Conservation (phyloP, 2,797 vertebrate genomes). For the Pteronotus mesoamericanus region DNA sequence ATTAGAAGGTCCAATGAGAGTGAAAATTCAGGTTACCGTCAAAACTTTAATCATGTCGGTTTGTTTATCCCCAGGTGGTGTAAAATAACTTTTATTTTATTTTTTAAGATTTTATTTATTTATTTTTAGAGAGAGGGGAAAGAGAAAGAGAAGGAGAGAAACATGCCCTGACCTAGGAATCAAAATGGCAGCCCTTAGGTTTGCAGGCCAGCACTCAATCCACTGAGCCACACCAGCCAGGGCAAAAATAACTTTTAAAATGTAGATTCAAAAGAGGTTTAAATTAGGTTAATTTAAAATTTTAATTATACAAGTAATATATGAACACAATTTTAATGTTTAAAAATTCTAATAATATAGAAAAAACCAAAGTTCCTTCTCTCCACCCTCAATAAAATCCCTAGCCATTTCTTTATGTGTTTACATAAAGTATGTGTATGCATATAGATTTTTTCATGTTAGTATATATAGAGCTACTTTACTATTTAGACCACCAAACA, state of each 20-base stretch:
- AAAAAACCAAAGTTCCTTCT: not conserved
- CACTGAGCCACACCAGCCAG: too few relatives aligned
- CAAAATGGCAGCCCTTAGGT: too few relatives aligned
- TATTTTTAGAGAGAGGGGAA: too few relatives aligned
- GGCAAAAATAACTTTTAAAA: slow-evolving; percentile 7
- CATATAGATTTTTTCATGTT: not conserved
- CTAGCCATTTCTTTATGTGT: not conserved
- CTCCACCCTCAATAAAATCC: not conserved
- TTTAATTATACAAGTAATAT: not conserved
- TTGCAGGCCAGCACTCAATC: too few relatives aligned
- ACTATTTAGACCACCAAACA: not conserved
- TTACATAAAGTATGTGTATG: not conserved
- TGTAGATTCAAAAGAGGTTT: not conserved
- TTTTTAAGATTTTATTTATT: too few relatives aligned
- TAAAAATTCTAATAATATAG: not conserved
- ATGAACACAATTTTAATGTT: not conserved
- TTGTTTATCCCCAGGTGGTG: too few relatives aligned
- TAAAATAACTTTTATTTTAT: slow-evolving; percentile 9
- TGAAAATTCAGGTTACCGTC: not conserved
- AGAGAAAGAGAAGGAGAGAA: too few relatives aligned
- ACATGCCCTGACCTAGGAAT: too few relatives aligned
- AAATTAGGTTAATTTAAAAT: not conserved
- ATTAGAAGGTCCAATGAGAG: not conserved
- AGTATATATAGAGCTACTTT: not conserved
- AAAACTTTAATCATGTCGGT: not conserved